Percentiles rank a stretch among this genome's conserved stretches.
Conservation (phyloP, 2,888 invertebrate genomes). For the Diarsia dahlii region DNA sequence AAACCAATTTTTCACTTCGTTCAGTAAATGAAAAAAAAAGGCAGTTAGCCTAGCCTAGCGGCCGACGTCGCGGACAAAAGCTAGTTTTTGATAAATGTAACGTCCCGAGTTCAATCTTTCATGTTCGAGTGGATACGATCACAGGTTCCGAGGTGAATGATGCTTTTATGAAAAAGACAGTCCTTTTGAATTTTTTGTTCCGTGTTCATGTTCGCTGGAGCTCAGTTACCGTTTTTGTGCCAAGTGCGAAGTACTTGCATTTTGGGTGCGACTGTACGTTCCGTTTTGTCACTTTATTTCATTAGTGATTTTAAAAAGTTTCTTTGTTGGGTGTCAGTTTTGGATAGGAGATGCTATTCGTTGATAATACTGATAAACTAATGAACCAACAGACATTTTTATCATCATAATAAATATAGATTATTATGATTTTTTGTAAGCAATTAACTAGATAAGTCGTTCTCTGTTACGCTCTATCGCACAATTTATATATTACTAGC, state of each 20-base stretch:
- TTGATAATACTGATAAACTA: not conserved
- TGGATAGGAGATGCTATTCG: not conserved
- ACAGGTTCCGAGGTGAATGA: slow-evolving; percentile 65
- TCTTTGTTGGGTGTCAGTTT: slow-evolving; percentile 7
- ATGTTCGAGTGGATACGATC: slow-evolving; percentile 71
- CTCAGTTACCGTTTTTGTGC: slow-evolving; percentile 56
- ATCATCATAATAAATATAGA: no score
- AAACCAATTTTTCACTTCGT: slow-evolving; percentile 42
- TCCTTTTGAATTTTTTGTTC: slow-evolving; percentile 74
- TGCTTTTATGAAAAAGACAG: slow-evolving; percentile 71
- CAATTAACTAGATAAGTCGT: no score
- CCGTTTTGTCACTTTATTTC: slow-evolving; percentile 13
- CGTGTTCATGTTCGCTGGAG: slow-evolving; percentile 58
- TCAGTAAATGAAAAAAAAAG: slow-evolving; percentile 41
- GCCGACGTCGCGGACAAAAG: slow-evolving; percentile 46
- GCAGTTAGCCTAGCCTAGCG: slow-evolving; percentile 27
- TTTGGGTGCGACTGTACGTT: not conserved
- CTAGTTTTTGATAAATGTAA: slow-evolving; percentile 61
- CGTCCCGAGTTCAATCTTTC: slow-evolving; percentile 72
- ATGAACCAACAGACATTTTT: no score
- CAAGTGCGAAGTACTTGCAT: slow-evolving; percentile 27
- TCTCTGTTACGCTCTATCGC: no score
- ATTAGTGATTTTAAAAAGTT: slow-evolving; percentile 5
- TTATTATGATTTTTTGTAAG: no score
- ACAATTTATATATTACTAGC: no score